Evolutionary conservation across 2,888 invertebrate species (phyloP).

Genomic region (Tuberolachnus salignus): DNA sequence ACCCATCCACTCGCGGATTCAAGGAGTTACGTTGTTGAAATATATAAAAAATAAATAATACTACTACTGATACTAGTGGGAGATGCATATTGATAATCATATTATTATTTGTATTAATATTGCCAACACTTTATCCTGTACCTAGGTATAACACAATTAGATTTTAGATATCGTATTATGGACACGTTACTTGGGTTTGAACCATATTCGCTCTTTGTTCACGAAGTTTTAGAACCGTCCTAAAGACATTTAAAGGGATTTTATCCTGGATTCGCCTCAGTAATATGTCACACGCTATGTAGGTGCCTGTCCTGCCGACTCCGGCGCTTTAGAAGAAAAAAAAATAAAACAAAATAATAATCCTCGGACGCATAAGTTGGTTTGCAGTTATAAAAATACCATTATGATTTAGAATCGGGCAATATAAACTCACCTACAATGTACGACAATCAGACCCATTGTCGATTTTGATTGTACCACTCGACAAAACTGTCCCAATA

Average conservation of each 20-base stretch:
- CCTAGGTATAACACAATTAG: no score
- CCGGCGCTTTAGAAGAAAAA: slow-evolving; percentile 44
- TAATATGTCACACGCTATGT: slow-evolving; percentile 49
- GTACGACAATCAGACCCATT: slow-evolving; percentile 26
- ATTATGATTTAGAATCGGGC: background rate
- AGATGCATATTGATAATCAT: no score
- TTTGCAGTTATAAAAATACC: background rate
- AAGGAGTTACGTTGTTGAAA: no score
- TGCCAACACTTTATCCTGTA: no score
- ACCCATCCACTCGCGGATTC: no score
- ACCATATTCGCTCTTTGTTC: slow-evolving; percentile 53
- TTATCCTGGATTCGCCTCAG: slow-evolving; percentile 1
- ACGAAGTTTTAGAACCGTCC: slow-evolving; percentile 37
- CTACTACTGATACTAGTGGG: no score
- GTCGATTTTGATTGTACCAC: slow-evolving; percentile 8
- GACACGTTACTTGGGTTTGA: slow-evolving; percentile 50
- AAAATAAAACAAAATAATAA: no score
- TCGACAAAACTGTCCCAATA: slow-evolving; percentile 22
- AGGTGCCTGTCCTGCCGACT: slow-evolving; percentile 53
- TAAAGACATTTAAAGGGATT: slow-evolving; percentile 31
- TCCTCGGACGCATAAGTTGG: background rate
- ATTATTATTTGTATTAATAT: background rate
- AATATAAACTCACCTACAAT: slow-evolving; percentile 44
- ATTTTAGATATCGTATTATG: no score
- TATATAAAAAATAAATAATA: no score